Evolutionary conservation across 2,113 vertebrate genomes (phyloP), one percentile per base, ranked within the genome.

Genomic region (Tricholaema leucomelas): DNA sequence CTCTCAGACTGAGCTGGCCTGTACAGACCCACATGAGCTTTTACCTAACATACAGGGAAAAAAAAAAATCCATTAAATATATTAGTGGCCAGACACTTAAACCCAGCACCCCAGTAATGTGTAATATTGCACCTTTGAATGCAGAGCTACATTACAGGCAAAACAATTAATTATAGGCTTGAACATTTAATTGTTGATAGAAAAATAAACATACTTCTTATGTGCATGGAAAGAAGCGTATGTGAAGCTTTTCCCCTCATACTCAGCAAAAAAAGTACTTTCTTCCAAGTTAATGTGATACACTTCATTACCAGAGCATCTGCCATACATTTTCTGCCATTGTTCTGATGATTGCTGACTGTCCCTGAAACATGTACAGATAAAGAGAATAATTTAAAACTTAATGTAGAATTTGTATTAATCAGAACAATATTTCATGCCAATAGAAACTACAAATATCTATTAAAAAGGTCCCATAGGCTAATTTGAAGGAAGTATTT

Each of bases 201-300:
- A 67, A 91, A 86, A 85, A 81, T 44, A 91, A 94, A 96, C 99
- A 93, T 98, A 99, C 99, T 99, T 99, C 97, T 99, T 99, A 95
- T 99, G 99, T 50, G 99, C 98, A 85, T 99, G 99, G 85, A 99
- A 99, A 86, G 99, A 99, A 55, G 99, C 98, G 61, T 99, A 99
- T 13, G 99, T 99, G 90, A 99, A 99, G 96, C 99, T 99, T 92
- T 99, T 99, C 74, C 98, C 98, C 87, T 98, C 98, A 44, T 99
- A 99, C 87, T 99, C 99, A 69, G 98, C 98, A 96, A 99, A 99
- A 97, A 99, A 99, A 81, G 98, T 98, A 95, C 99, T 99, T 97
- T 99, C 99, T 91, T 98, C 98, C 96, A 99, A 95, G 77, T 98
- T 97, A 92, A 99, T 99, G 93, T 99, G 99, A 96, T 99, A 99